Conservation (phyloP, 2,113 vertebrate genomes). For the Cacatua alba region DNA sequence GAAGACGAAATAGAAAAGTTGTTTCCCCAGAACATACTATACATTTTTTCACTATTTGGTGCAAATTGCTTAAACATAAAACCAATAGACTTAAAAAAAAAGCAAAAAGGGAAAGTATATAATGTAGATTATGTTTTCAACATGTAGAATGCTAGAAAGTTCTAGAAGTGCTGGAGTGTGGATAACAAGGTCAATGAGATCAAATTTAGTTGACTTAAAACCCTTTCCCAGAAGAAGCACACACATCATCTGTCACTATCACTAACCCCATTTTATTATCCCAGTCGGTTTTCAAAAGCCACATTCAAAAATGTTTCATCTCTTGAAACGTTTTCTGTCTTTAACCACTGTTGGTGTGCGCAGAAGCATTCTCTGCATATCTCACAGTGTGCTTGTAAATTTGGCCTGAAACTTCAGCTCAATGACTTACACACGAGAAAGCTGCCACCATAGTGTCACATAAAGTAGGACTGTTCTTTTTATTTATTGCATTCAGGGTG, state of each 20-base stretch:
- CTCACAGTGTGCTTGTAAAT: not conserved
- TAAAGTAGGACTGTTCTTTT: not conserved
- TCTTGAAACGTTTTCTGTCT: not conserved
- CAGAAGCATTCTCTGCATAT: not conserved
- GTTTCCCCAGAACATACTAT: not conserved
- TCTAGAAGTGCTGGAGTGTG: not conserved
- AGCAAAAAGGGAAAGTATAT: not conserved
- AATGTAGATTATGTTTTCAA: not conserved
- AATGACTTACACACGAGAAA: not conserved
- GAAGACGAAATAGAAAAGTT: not conserved
- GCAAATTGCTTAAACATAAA: not conserved
- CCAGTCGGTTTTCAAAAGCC: not conserved
- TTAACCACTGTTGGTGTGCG: not conserved
- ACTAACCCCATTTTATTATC: not conserved
- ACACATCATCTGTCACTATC: not conserved
- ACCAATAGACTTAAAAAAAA: not conserved
- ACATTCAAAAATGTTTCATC: not conserved
- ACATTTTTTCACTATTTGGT: not conserved
- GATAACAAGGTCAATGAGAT: not conserved
- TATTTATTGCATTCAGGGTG: not conserved
- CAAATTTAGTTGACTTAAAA: not conserved
- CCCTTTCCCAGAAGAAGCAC: not conserved
- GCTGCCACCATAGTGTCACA: not conserved
- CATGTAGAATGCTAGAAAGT: not conserved
- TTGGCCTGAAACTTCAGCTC: not conserved